Percentiles rank a stretch among this genome's conserved stretches.
Evolutionary conservation across 1,140 invertebrate species (phyloP).

Genomic region (Drosophila arizonae): DNA sequence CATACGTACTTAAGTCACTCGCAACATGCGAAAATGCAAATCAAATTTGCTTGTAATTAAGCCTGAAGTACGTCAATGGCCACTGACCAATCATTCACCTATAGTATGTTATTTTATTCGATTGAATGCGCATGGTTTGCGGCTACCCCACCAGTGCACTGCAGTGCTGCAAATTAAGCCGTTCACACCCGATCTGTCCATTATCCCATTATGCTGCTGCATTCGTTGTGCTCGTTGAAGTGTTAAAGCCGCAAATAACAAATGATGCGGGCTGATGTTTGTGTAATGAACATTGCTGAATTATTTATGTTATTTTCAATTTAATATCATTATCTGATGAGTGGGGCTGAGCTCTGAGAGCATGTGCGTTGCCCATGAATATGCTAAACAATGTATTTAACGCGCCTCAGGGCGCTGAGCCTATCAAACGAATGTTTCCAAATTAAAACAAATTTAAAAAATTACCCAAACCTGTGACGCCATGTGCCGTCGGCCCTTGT

Average conservation of each 20-base stretch:
- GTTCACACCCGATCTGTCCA: not conserved
- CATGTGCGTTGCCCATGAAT: too few relatives aligned
- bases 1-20: too few relatives aligned
- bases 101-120: not conserved
- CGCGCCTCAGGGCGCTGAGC: too few relatives aligned
- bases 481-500: too few relatives aligned
- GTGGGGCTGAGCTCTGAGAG: not conserved
- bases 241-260: constrained; percentile 2
- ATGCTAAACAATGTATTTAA: too few relatives aligned
- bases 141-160: too few relatives aligned
- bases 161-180: constrained; percentile 1
- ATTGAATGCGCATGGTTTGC: constrained; percentile 5
- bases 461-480: too few relatives aligned
- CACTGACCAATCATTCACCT: not conserved
- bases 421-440: too few relatives aligned
- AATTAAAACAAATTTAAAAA: too few relatives aligned
- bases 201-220: not conserved
- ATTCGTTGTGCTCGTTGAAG: not conserved
- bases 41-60: constrained; percentile 2
- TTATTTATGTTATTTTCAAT: constrained; percentile 38
- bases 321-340: constrained; percentile 30
- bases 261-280: not conserved
- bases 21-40: not conserved
- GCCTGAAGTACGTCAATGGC: not conserved
- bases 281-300: constrained; percentile 6